Percentiles rank a stretch among this genome's conserved stretches.
phyloP scores from a whole-genome alignment of 1,140 invertebrate species.

The Ceratosolen solmsi region DNA sequence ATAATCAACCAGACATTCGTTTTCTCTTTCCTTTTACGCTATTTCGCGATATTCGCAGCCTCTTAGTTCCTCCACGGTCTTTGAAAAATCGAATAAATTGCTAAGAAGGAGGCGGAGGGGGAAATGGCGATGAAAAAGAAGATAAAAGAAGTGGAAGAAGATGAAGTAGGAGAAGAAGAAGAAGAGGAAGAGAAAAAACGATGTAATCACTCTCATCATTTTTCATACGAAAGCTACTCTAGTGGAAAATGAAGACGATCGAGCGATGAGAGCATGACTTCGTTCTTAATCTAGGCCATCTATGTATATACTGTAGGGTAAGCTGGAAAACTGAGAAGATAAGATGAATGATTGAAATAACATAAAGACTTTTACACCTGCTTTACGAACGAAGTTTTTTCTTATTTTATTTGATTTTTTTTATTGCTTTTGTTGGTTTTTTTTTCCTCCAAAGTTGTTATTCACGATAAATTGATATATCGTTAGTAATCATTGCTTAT shows the following conservation, averaged over 20 bases:
- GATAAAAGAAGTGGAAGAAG: too few species aligned
- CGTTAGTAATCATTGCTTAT: too few species aligned
- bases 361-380: too few species aligned
- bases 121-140: too few species aligned
- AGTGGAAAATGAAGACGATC: conserved; percentile 47
- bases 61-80: not conserved
- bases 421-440: too few species aligned
- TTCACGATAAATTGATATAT: too few species aligned
- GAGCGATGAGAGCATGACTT: conserved; percentile 26
- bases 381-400: too few species aligned
- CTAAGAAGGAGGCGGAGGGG: not conserved
- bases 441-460: too few species aligned
- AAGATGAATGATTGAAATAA: too few species aligned
- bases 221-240: conserved; percentile 36
- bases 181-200: not conserved
- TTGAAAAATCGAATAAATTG: conserved; percentile 36
- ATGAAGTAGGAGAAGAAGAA: too few species aligned
- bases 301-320: not conserved
- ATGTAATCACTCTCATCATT: conserved; percentile 34
- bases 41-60: conserved; percentile 14
- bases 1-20: conserved; percentile 45
- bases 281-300: conserved; percentile 12
- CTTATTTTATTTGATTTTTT: too few species aligned
- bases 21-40: conserved; percentile 1
- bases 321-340: too few species aligned